Base-by-base conservation (phyloP, 2,113 vertebrate species). In the Dendrocopos noguchii region DNA sequence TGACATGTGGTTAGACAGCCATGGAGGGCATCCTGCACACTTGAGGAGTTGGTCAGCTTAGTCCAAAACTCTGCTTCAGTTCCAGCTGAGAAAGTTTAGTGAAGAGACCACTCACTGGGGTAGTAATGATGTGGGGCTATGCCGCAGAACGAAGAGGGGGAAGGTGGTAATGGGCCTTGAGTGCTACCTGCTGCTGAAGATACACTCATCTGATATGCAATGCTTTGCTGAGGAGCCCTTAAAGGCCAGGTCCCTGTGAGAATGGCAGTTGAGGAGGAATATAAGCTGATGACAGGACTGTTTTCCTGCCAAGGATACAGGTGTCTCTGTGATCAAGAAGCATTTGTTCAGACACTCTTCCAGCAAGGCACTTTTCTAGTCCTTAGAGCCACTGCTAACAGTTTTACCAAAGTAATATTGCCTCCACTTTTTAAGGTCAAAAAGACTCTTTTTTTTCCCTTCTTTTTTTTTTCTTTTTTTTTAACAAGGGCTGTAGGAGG, bases 401-500 rank as follows among this genome's bases (percentile, higher is more conserved):
- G 53, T 79, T 91, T 80, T 53, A 70, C 59, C 66, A 83, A 88
- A 88, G 50, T 61, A 95, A 61, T 39, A 82, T 61, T 0, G 0
- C 31, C 31, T 93, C 39, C 33, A 60, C 47, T 82, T 82, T 82
- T 87, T 91, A 91, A 92, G 84, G 91, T 92, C 84, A 95, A 73
- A 83, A 87, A 56, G 12, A 64, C 42, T 39, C 2, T 34, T 50
- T 56, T 28, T 31, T 52, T 74, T 12, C 39, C 39, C 39, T 12
- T 79, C 52, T 31, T 56, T 28, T 56, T 28, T 31, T 52, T 74
- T 39, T 5, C 39, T 10, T 12, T 76, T 56, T 31, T 73, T 88
- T 79, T 25, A 67, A 65, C 39, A 79, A 82, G 87, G 47, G 19
- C 71, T 90, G 27, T 57, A 84, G 78, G 29, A 96, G 65, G 24